Evolutionary conservation across 2,797 vertebrate genomes (phyloP), one percentile per base, ranked within the genome.

Genomic region (Anabacerthia variegaticeps): DNA sequence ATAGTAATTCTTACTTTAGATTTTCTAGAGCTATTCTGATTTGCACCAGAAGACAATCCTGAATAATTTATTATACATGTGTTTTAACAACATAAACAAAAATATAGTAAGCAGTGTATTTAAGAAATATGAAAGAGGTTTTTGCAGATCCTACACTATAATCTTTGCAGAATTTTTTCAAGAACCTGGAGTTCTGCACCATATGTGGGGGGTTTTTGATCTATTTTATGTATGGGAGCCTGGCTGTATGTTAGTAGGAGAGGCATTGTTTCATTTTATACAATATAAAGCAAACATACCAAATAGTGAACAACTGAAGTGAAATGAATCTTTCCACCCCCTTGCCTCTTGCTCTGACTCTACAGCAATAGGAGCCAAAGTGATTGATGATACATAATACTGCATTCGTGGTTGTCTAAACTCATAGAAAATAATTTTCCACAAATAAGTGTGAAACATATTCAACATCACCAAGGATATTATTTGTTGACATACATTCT

Each of bases 31-130:
- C 28, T 88, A 32, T 81, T 84, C 14, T 81, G 76, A 81, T 61
- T 86, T 88, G 68, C 10, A 86, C 22, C 13, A 68, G 44, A 83
- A 84, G 69, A 72, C 8, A 72, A 56, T 75, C 15, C 30, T 81
- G 23, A 90, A 80, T 61, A 77, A 74, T 85, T 88, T 73, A 72
- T 52, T 59, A 52, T 24, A 61, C 14, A 10, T 67, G 10, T 43
- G 75, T 80, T 92, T 85, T 85, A 95, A 51, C 37, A 71, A 43
- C 34, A 49, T 63, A 52, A 91, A 59, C 41, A 91, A 63, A 69
- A 49, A 28, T 52, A 24, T 26, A 39, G 10, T 65, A 76, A 76
- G 5, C 10, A 58, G 12, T 66, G 14, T 77, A 51, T 36, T 69
- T 71, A 67, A 62, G 22, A 63, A 30, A 71, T 20, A 63, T 21